Conservation (phyloP, 2,113 vertebrate species). For the Sus scrofa region T2T-Sscrofa CM000816.6:1708501-1709000, state of each 20-base stretch:
- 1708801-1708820: accelerated
- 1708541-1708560: accelerated
- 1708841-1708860: accelerated
- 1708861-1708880: accelerated
- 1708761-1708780: accelerated
- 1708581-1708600: accelerated
- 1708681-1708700: neutral
- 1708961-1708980: accelerated
- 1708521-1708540: neutral
- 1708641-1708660: accelerated
- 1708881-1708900: accelerated
- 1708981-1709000: accelerated
- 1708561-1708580: no score
- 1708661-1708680: accelerated
- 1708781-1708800: no score
- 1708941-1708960: no score
- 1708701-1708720: neutral
- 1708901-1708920: accelerated
- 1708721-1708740: accelerated
- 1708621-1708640: accelerated
- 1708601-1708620: accelerated
- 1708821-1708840: accelerated
- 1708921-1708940: no score
- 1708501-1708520: no score
- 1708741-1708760: neutral